Evolutionary conservation across 2,797 vertebrate species (phyloP).

Genomic region (Morelia viridis): DNA sequence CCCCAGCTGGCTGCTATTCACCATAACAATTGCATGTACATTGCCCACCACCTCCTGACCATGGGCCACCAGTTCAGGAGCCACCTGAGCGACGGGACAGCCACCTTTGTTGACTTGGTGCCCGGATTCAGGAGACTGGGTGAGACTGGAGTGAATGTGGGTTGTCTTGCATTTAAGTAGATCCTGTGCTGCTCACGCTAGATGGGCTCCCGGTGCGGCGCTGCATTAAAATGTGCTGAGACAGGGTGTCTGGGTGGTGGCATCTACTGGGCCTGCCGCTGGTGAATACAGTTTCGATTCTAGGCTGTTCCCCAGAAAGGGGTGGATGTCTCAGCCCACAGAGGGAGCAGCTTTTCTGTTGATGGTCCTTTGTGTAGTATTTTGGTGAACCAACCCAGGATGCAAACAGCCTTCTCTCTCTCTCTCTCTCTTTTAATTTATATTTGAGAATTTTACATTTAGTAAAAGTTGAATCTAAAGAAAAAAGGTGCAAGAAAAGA

Average conservation of each 20-base stretch:
- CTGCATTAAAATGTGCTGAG: neutral
- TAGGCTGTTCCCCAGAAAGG: neutral
- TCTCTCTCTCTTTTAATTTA: neutral
- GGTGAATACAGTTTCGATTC: no score
- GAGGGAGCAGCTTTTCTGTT: no score
- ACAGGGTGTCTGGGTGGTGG: neutral
- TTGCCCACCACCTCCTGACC: slow-evolving; percentile 93
- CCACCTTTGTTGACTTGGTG: slow-evolving; percentile 93
- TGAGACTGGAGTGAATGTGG: slow-evolving; percentile 55
- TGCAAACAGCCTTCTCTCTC: neutral
- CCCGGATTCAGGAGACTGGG: slow-evolving; percentile 91
- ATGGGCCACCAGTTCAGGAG: slow-evolving; percentile 90
- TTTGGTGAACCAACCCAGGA: neutral
- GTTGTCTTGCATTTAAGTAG: neutral
- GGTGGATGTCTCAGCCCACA: neutral
- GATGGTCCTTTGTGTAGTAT: neutral
- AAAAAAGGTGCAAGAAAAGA: neutral
- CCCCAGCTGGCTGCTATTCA: slow-evolving; percentile 96
- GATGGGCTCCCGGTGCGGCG: neutral
- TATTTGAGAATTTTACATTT: neutral
- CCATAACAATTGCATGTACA: slow-evolving; percentile 98
- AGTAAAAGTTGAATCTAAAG: neutral
- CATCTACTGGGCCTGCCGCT: no score
- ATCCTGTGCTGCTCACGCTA: neutral
- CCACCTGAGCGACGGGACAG: slow-evolving; percentile 78